A percentile compares a stretch with the other conserved stretches of the same genome.
Evolutionary conservation across 2,797 vertebrate species (phyloP).

Genomic region (Cynopterus sphinx): DNA sequence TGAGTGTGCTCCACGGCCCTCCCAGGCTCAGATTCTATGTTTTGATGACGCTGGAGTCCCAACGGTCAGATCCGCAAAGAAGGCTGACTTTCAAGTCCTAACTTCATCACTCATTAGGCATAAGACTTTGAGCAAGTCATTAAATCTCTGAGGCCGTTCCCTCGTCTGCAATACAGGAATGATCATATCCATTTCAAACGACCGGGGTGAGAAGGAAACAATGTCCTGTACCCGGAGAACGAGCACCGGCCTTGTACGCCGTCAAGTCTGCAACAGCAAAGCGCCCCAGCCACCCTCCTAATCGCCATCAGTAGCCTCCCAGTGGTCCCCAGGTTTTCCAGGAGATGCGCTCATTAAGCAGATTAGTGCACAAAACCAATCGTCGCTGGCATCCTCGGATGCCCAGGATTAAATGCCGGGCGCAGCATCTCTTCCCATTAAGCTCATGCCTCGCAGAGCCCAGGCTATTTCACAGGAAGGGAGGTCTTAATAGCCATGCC

Average conservation of each 20-base stretch:
- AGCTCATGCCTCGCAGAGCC: slow-evolving; percentile 69
- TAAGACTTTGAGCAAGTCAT: not conserved
- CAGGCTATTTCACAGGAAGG: slow-evolving; percentile 76
- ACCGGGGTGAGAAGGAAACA: not conserved
- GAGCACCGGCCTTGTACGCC: not conserved
- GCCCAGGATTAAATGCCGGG: slow-evolving; percentile 72
- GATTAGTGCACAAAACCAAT: slow-evolving; percentile 71
- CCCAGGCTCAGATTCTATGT: not conserved
- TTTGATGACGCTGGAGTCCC: not conserved
- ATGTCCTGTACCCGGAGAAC: rapidly evolving
- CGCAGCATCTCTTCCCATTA: slow-evolving; percentile 73
- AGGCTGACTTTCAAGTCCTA: not conserved
- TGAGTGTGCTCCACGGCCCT: not conserved
- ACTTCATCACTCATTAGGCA: not conserved
- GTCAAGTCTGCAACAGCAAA: not conserved
- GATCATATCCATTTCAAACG: not conserved
- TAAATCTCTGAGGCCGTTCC: not conserved
- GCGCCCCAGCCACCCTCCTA: not conserved
- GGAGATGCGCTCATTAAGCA: slow-evolving; percentile 75
- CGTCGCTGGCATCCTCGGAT: slow-evolving; percentile 62
- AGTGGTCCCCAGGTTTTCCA: slow-evolving; percentile 65
- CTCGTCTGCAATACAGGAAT: not conserved
- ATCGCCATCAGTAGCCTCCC: not conserved
- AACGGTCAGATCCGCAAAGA: not conserved
- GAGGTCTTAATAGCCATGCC: slow-evolving; percentile 76